Evolutionary conservation across 2,888 invertebrate species (phyloP), one percentile per base, ranked within the genome.

Genomic region (Thecophora atra): DNA sequence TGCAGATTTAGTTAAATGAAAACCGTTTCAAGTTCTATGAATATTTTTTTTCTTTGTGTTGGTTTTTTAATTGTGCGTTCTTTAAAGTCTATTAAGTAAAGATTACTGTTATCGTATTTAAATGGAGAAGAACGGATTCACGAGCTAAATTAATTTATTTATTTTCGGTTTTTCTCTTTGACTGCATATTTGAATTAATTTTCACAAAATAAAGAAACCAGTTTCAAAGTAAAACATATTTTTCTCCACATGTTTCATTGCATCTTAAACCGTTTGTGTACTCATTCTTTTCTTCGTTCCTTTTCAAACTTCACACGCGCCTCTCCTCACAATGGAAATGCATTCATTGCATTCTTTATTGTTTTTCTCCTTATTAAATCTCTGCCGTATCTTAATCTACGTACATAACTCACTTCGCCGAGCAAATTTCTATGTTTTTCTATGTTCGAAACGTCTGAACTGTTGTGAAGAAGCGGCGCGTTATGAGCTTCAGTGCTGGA

Each of bases 301-400:
- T 24, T 6, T 15, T n/a, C 21, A 13, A 11, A 54, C 24, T 54
- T 54, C 21, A 24, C 54, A 54, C 54, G 54, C 54, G 24, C 54
- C 11, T 8, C 6, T 54, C 24, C 2, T 13, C 13, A 54, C 54
- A 54, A 54, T 24, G 54, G 24, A 24, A 54, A 24, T 21, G 54
- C 54, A 54, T 54, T 54, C 54, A 54, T 54, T 54, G 24, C 13
- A 24, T 54, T 54, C 21, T 21, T 54, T 54, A 24, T 15, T 54
- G 21, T 37, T 37, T 37, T 37, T 37, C 37, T 37, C 37, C 37
- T 37, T 37, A 37, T 37, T 37, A 37, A 17, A 54, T 54, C 21
- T 54, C 54, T 54, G 54, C 54, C 24, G 24, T 54, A 54, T 54
- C 54, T 54, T 54, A 5, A 54, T 54, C 54, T 54, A n/a, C 24